Base-by-base conservation (phyloP, 1,140 invertebrate species). In the Aporrectodea caliginosa region DNA sequence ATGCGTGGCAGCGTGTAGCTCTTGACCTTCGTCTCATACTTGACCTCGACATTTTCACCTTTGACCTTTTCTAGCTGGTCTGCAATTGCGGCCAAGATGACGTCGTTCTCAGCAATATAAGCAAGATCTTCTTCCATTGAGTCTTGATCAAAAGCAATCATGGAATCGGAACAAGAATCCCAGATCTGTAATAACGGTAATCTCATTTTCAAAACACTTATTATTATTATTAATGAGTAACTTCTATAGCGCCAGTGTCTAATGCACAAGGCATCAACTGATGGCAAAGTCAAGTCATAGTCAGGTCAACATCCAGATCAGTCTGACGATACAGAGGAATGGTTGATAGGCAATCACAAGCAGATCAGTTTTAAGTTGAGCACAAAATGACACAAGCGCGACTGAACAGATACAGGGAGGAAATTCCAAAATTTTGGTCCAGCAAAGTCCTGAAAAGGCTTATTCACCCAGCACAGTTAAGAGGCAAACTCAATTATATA, bases 21-120 rank as follows among this genome's bases (percentile, higher is more conserved):
- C 79, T 90, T 86, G 79, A 92, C 88, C 83, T 89, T 89, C 0
- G 89, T 80, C 88, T 85, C 69, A 78, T 91, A 88, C 77, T 88
- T 82, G 1, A 91, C 84, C 30, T 89, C 87, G 81, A 86, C 88
- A 82, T 90, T 82, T 78, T 90, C 84, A 29, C 92, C 84, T 68
- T 78, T 73, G 69, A 90, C 85, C 79, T 88, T 90, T 81, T 92
- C 90, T 2, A 95, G 90, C 30, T 82, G 79, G 77, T 78, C 80
- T 73, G 80, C 83, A 1, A 90, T 82, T 1, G 94, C 92, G 84
- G 93, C 91, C 22, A 95, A 85, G 71, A 97, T 90, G 2, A 97
- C 89, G 90, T 96, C 92, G 90, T 97, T 98, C 89, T 98, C 96
- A n/a, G 97, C 93, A 84, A 98, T 94, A 85, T 94, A 95, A 2